Evolutionary conservation across 23 tunicate species (phyloP).

Genomic region (Corella eumyota): DNA sequence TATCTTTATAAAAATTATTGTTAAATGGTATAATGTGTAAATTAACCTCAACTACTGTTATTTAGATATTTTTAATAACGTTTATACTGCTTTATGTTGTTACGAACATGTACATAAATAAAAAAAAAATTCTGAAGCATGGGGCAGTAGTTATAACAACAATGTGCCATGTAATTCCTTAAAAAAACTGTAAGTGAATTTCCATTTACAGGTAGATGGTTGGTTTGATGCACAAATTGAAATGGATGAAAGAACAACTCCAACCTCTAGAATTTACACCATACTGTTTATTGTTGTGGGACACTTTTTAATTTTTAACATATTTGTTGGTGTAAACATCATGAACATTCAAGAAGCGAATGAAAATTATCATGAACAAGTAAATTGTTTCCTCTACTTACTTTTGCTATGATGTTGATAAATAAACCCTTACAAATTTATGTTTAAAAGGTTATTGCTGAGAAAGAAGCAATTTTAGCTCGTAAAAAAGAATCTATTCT

Average conservation of each 20-base stretch:
- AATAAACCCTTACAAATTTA: background rate
- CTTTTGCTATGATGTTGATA: no score
- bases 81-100: no score
- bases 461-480: slow-evolving; percentile 84
- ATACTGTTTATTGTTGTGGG: slow-evolving; percentile 73
- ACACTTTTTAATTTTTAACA: slow-evolving; percentile 80
- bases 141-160: no score
- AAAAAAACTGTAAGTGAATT: background rate
- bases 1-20: no score
- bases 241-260: slow-evolving; percentile 67
- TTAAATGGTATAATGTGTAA: no score
- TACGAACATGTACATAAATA: no score
- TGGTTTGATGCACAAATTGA: slow-evolving; percentile 86
- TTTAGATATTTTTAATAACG: background rate
- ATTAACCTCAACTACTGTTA: background rate
- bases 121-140: no score
- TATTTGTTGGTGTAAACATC: slow-evolving; percentile 80
- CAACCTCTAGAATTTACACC: slow-evolving; percentile 60
- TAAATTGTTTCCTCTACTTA: slow-evolving; percentile 1
- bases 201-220: slow-evolving; percentile 54
- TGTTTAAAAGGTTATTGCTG: slow-evolving; percentile 54
- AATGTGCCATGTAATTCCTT: background rate
- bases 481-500: slow-evolving; percentile 65
- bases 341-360: slow-evolving; percentile 91
- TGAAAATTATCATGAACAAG: slow-evolving; percentile 83